Conservation (phyloP, 1,140 invertebrate species). For the Alviniconcha marisindica region DNA sequence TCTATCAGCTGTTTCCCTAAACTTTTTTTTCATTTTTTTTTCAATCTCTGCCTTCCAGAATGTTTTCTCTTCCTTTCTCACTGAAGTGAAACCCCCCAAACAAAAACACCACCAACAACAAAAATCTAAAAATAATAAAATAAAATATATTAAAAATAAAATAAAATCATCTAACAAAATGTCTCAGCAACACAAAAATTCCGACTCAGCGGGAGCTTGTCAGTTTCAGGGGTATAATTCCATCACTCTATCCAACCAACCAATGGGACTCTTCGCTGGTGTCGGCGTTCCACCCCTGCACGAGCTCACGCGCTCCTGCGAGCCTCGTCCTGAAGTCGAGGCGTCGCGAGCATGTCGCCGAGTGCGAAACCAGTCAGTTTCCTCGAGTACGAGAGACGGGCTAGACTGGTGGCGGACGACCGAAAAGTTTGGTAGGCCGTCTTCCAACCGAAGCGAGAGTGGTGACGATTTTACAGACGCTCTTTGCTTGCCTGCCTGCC, state of each 20-base stretch:
- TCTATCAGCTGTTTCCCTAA: not conserved
- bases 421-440: not conserved
- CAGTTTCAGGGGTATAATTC: not conserved
- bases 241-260: not conserved
- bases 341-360: constrained; percentile 22
- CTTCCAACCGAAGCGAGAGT: too few species aligned
- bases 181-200: not conserved
- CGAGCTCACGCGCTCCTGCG: constrained; percentile 5
- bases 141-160: too few species aligned
- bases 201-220: not conserved
- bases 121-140: too few species aligned
- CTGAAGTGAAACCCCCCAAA: too few species aligned
- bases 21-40: not conserved
- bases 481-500: too few species aligned
- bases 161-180: not conserved
- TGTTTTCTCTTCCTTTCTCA: too few species aligned
- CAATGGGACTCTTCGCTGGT: not conserved
- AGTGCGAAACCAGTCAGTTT: constrained; percentile 26
- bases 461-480: too few species aligned
- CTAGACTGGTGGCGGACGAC: constrained; percentile 18
- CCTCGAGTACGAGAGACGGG: not conserved
- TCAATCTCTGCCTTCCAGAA: not conserved
- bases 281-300: constrained; percentile 23
- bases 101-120: too few species aligned
- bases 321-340: not conserved